phyloP scores from a whole-genome alignment of 2,113 vertebrate species.

The Xiphorhynchus elegans region DNA sequence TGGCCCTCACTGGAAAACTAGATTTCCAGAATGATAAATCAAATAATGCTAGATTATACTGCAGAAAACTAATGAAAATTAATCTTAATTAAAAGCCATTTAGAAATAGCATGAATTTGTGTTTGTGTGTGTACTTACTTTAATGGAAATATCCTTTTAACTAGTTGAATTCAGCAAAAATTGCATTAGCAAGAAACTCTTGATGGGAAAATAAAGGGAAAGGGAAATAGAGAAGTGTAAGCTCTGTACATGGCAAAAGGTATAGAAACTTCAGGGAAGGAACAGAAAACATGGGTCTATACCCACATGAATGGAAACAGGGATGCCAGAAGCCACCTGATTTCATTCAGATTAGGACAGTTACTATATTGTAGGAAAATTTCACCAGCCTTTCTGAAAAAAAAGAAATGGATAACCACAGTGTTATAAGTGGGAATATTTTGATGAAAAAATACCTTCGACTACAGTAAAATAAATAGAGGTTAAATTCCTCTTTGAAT shows the following conservation, averaged over 20 bases:
- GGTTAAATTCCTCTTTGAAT: not conserved
- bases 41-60: not conserved
- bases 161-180: not conserved
- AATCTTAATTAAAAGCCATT: not conserved
- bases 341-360: not conserved
- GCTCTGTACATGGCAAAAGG: rapidly evolving
- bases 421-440: not conserved
- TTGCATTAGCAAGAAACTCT: not conserved
- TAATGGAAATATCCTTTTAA: not conserved
- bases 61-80: not conserved
- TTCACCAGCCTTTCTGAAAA: not conserved
- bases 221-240: not conserved
- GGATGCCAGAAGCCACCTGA: not conserved
- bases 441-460: not conserved
- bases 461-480: not conserved
- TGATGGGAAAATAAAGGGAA: not conserved
- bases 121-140: not conserved
- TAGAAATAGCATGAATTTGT: not conserved
- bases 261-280: not conserved
- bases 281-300: not conserved
- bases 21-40: not conserved
- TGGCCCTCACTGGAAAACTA: not conserved
- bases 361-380: not conserved
- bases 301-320: not conserved
- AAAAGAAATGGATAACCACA: not conserved